Evolutionary conservation across 2,113 vertebrate species (phyloP), one percentile per base, ranked within the genome.

Genomic region (Leptodactylus fuscus): DNA sequence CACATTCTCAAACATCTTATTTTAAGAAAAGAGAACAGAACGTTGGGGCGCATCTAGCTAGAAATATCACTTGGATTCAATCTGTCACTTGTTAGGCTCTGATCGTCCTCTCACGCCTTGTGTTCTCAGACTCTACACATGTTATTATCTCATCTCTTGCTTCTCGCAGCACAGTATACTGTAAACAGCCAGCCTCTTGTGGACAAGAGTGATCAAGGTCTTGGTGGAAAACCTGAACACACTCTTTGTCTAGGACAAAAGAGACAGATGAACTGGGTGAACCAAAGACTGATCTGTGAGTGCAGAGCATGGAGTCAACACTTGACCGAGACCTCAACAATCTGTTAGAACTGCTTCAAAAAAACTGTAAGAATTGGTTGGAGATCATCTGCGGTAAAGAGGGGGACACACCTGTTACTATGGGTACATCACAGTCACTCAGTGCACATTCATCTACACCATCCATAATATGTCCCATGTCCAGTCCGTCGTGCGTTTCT

Each of bases 21-120:
- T 81, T 81, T 80, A 29, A 70, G 67, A 46, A 22, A 41, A n/a
- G 46, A 38, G 46, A 82, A 49, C 81, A 82, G 67, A 71, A 82
- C 15, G 29, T 34, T 38, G 16, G 65, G 60, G 81, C 44, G 12
- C 9, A 46, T 81, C 44, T 9, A 34, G 24, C 62, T 70, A 6
- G 44, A 69, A 81, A 81, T 69, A 81, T 69, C 41, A 60, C 60
- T 65, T 2, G 10, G 3, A 81, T 49, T 24, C 65, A 71, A 73
- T 82, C 81, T 82, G 81, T 73, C 65, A 82, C 65, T 53, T n/a
- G 32, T 22, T 32, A 46, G 18, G 27, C 44, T 32, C 49, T 15
- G 80, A 11, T 81, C 80, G 13, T 22, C 46, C 80, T 69, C 62
- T 34, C 12, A 6, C 6, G 27, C 80, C 79, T 48, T 10, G 24